Evolutionary conservation across 2,888 invertebrate species (phyloP), one percentile per base, ranked within the genome.

Genomic region (Dromius quadrimaculatus): DNA sequence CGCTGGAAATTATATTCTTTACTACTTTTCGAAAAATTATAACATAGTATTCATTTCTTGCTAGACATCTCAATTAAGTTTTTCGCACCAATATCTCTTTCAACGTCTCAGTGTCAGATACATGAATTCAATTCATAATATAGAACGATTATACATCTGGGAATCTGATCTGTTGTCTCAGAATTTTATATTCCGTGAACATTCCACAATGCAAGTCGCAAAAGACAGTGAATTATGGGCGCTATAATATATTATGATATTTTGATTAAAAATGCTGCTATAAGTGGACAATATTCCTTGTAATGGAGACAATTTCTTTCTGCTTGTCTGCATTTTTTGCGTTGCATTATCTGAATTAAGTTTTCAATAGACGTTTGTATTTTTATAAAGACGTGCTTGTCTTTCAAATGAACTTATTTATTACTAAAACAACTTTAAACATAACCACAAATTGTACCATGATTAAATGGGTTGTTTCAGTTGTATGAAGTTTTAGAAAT

Each of bases 181-280:
- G 11, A 11, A 36, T 9, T n/a, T 41, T 41, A n/a, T n/a, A 6
- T 41, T 38, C 13, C 38, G 41, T 11, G 41, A 23, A 11, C 28
- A 23, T 54, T 38, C 19, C 36, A 28, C 36, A 8, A 15, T 11
- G 23, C 28, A 41, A 41, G 41, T 15, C 15, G 6, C 15, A 6
- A 22, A 20, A 20, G 69, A 69, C 69, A 69, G 69, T 69, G 61
- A 69, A 69, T 59, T 69, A 69, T 69, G 59, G 61, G 45, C 45
- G 69, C 69, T 22, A 69, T 69, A 69, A 69, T 69, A 69, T 69
- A 69, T 69, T 69, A 69, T 69, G 69, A 69, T 69, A 69, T 69
- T 69, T 69, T 69, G 69, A 69, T 69, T 69, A 69, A 69, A 61
- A 69, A 45, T 69, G 61, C 69, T 45, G 69, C 61, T 69, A 69